phyloP scores from a whole-genome alignment of 2,797 vertebrate genomes.

The Caiman crocodilus region DNA sequence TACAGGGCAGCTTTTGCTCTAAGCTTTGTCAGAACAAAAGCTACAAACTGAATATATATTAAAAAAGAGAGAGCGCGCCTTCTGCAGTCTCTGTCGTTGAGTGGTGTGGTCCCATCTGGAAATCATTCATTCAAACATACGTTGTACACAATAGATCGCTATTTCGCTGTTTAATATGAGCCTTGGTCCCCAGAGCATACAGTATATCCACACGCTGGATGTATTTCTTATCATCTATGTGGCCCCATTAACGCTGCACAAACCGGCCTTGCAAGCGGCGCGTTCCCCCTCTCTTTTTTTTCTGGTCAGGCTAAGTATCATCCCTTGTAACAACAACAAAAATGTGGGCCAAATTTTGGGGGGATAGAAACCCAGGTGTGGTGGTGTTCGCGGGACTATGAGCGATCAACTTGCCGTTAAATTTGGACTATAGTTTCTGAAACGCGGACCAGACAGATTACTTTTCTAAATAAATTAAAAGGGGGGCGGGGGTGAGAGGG shows the following conservation, averaged over 20 bases:
- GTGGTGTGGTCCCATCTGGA: constrained; percentile 76
- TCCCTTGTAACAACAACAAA: constrained; percentile 56
- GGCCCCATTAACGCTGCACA: constrained; percentile 66
- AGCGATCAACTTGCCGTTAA: constrained; percentile 56
- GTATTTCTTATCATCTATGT: constrained; percentile 75
- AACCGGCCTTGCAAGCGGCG: constrained; percentile 52
- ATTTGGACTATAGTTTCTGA: constrained; percentile 33
- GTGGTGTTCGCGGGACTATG: constrained; percentile 36
- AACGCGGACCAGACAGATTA: constrained; percentile 18
- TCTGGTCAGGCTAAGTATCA: constrained; percentile 30
- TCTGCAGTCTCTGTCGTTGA: constrained; percentile 35
- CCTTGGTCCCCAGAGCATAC: constrained; percentile 58
- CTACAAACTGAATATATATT: not conserved
- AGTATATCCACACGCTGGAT: constrained; percentile 59
- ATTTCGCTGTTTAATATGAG: constrained; percentile 71
- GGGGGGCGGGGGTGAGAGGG: not conserved
- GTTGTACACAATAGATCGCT: constrained; percentile 71
- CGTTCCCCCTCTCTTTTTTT: not conserved
- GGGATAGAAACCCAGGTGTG: constrained; percentile 48
- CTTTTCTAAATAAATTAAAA: not conserved
- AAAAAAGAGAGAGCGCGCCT: not conserved
- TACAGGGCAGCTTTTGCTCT: no score
- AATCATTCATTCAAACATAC: constrained; percentile 65
- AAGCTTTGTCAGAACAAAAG: not conserved
- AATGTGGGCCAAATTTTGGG: constrained; percentile 33